Evolutionary conservation across 2,888 invertebrate species (phyloP), one percentile per base, ranked within the genome.

Genomic region (Sminthurinus aureus): DNA sequence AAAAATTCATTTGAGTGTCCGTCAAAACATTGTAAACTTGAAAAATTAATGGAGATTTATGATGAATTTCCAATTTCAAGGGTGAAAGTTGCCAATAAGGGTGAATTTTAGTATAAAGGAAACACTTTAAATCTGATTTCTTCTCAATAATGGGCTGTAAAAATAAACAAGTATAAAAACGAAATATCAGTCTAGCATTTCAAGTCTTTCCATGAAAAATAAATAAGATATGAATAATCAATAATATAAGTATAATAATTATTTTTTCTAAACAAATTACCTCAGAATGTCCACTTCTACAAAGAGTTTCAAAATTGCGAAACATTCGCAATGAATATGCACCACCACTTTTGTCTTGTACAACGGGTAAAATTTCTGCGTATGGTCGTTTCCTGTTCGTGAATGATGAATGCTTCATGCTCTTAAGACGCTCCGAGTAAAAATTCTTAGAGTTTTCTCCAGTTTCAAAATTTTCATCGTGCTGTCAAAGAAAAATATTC

Each of bases 21-120:
- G 52, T 83, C 11, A 87, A 15, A 22, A 85, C 83, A 52, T 87
- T 84, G 74, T 87, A 85, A 12, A 86, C 82, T 67, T 86, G 85
- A 8, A 87, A 18, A 1, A 87, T 78, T 12, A 86, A 77, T 1
- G 87, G 87, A 76, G 85, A 80, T 76, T 85, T 82, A 58, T 86
- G 83, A 38, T 75, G 81, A 15, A 87, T 83, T 69, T 69, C 86
- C 11, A 87, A 74, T 84, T 87, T 86, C 22, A 85, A 51, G 22
- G 86, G 86, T 79, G 83, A 79, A 64, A 87, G 82, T n/a, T 3
- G 13, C n/a, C 83, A 84, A 2, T n/a, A 38, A 8, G 85, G 85
- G 51, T 85, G 82, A 22, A 80, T 85, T 12, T 58, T 67, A 22
- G 26, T 81, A 22, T 83, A 79, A 26, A 82, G 52, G 67, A 83